Base-by-base conservation (phyloP, 2,113 vertebrate species). In the Sinocyclocheilus rhinocerous region DNA sequence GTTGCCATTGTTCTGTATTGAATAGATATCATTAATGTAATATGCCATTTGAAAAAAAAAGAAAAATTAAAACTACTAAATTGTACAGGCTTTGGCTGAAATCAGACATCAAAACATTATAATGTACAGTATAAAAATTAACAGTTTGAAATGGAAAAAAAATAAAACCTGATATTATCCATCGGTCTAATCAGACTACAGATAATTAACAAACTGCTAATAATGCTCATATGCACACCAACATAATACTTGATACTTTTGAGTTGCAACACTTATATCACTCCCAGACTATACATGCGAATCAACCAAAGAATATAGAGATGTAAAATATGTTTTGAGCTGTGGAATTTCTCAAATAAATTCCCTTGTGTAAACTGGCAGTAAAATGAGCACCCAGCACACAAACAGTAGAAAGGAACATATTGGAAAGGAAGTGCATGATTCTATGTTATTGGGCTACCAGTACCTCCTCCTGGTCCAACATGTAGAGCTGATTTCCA, bases 391-490 rank as follows among this genome's bases (percentile, higher is more conserved):
- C 69, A 22, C 18, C 69, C 79, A 5, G 22, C 36, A 29, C 29
- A 22, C 33, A 61, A 59, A 45, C 50, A 48, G 50, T 9, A 26
- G 42, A 67, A 33, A 50, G 33, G 45, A 65, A 16, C 22, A 36
- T 0, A 3, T 13, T 55, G 63, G 10, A 11, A 36, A 81, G 67
- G 39, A 24, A 80, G 33, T 24, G 50, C 36, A 1, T 73, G 36
- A 36, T 83, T 72, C 22, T 29, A 12, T 81, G n/a, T 42, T 42
- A 67, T 82, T 67, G 63, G 50, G 78, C 4, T 45, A 22, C 6
- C 75, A 55, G 29, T 95, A 98, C 97, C 97, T 98, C 97, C 11
- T 97, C 97, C 93, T 98, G 97, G 95, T 98, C 97, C 95, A 98
- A 96, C 97, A 98, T 98, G 95, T 96, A 97, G 94, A 96, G 90